These are phyloP conservation scores for Drosophila mauritiana DNA, from an alignment of 1,140 invertebrate species.

Conservation along the genomic window DNA sequence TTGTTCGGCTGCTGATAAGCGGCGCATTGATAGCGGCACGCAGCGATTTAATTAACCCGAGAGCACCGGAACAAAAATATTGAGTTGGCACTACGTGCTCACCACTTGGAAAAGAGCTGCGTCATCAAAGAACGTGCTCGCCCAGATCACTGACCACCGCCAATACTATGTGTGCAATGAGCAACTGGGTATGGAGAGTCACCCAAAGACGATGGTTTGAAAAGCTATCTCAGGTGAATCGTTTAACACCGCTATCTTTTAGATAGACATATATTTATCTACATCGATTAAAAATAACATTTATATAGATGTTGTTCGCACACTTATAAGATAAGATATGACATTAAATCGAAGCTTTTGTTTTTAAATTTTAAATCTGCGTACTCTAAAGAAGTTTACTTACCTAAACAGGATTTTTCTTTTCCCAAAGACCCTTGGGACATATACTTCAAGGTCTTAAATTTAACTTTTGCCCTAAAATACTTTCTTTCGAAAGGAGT, in stretches of 20 bases:
- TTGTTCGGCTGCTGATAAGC: slow-evolving; percentile 35
- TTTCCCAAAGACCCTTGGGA: too few species aligned
- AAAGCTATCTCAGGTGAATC: not conserved
- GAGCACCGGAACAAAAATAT: slow-evolving; percentile 29
- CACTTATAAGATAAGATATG: too few species aligned
- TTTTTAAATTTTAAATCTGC: too few species aligned
- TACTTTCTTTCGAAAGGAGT: not conserved
- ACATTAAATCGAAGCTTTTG: too few species aligned
- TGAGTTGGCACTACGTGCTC: slow-evolving; percentile 16
- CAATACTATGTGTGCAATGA: slow-evolving; percentile 9
- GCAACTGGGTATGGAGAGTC: not conserved
- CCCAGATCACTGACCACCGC: slow-evolving; percentile 29
- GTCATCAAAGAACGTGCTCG: slow-evolving; percentile 33
- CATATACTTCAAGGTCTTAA: too few species aligned
- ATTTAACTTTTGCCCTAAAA: not conserved
- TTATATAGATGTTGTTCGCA: not conserved
- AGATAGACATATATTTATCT: not conserved
- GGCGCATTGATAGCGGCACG: slow-evolving; percentile 42
- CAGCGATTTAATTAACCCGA: slow-evolving; percentile 41
- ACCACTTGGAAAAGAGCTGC: not conserved
- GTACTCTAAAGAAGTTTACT: too few species aligned
- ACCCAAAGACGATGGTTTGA: not conserved
- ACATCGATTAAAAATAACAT: not conserved
- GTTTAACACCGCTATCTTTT: not conserved
- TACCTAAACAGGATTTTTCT: too few species aligned